phyloP scores from a whole-genome alignment of 2,888 invertebrate species.

The Limulus polyphemus region DNA sequence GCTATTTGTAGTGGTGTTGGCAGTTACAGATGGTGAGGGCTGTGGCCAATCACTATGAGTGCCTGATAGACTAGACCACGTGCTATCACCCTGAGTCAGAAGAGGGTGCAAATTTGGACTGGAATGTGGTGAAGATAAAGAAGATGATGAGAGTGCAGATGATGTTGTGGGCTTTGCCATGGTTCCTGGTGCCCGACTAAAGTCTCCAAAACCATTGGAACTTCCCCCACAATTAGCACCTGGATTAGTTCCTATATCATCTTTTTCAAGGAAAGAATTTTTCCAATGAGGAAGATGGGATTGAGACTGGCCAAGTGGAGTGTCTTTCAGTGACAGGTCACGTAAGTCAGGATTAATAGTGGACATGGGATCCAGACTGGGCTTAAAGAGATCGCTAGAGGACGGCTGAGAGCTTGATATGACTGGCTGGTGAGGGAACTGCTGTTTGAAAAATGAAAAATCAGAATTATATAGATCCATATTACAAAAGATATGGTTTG shows the following conservation, averaged over 20 bases:
- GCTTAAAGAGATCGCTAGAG: conserved; percentile 16
- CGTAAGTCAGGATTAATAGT: conserved; percentile 61
- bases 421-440: no score
- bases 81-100: conserved; percentile 7
- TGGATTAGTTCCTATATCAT: conserved; percentile 38
- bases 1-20: background rate
- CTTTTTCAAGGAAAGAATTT: conserved; percentile 46
- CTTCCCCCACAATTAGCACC: background rate
- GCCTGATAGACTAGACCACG: conserved; percentile 13
- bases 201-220: conserved; percentile 43
- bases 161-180: conserved; percentile 4
- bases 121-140: background rate
- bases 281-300: conserved; percentile 50
- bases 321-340: conserved; percentile 56
- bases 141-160: conserved; percentile 2
- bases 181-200: conserved; percentile 71
- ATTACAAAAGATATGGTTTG: no score
- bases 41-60: conserved; percentile 10
- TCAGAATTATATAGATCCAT: no score
- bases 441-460: no score
- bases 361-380: conserved; percentile 14
- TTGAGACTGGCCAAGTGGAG: conserved; percentile 9
- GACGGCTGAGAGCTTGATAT: conserved; percentile 1
- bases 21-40: no score
- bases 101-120: conserved; percentile 6